Base-by-base conservation (phyloP, 2,888 invertebrate species). In the Pollenia labialis region DNA sequence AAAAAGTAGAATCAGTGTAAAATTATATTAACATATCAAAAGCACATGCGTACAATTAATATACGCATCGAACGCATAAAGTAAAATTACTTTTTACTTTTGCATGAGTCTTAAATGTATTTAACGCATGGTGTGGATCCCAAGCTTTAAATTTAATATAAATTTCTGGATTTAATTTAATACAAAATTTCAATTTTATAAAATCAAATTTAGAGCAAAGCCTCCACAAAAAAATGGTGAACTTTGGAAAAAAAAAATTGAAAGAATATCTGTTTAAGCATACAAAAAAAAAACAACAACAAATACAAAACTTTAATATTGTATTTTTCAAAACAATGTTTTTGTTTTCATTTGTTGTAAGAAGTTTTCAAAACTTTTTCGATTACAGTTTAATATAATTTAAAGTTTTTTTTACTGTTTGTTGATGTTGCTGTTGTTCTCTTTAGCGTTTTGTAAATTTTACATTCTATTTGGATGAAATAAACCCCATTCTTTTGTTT, bases 311-410 rank as follows among this genome's bases (percentile, higher is more conserved):
- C 71, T 77, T 85, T 68, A 77, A 85, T 85, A 79, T 74, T 81
- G 60, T 71, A 48, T 80, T 80, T 60, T 71, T 12, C 10, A 69
- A 74, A 86, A 80, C 46, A 80, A 79, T 79, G 54, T 75, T 82
- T 60, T 77, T 40, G 56, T 72, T 79, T 79, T 50, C n/a, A 60
- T 80, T 85, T 85, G 74, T 80, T 85, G 48, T 50, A 54, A 62
- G 14, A 77, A 86, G 75, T 80, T 83, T 82, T 62, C 9, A 76
- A 87, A 87, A 87, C 77, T 87, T 87, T 87, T 87, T 87, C 87
- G 87, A 87, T 87, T 87, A 87, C 87, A 87, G 58, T 87, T 87
- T 87, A 87, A 87, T 87, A 87, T 84, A 77, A 87, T 87, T 87
- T 87, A 81, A 84, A 87, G 82, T 86, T 85, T 82, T 77, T 18